Percentiles rank a stretch among this genome's conserved stretches.
These are phyloP conservation scores for Peromyscus eremicus DNA, from an alignment of 2,797 vertebrate species.

Conservation along the genomic window DNA sequence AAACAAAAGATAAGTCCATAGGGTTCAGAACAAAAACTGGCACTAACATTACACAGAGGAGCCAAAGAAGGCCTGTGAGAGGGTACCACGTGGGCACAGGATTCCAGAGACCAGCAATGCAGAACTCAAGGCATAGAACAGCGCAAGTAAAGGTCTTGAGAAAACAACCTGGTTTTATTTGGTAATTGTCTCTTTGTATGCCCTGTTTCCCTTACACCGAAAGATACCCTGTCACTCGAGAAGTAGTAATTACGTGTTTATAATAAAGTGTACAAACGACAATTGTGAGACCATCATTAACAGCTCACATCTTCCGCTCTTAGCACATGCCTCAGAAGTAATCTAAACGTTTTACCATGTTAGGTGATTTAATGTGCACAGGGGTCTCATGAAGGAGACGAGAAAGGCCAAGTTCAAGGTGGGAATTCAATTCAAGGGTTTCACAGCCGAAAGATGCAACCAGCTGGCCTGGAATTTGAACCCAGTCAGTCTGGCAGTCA, in stretches of 20 bases:
- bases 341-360: background rate
- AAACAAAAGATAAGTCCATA: background rate
- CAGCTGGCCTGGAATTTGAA: background rate
- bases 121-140: background rate
- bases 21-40: background rate
- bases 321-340: background rate
- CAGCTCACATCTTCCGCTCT: background rate
- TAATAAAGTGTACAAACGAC: background rate
- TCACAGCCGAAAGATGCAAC: background rate
- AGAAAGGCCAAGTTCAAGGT: background rate
- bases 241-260: background rate
- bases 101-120: background rate
- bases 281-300: background rate
- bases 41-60: background rate
- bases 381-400: background rate
- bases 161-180: background rate
- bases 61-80: background rate
- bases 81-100: background rate
- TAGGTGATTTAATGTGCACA: conserved; percentile 6
- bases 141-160: background rate
- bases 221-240: background rate
- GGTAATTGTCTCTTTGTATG: background rate
- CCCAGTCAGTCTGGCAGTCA: background rate
- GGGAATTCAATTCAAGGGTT: background rate
- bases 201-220: background rate